A percentile compares a stretch with the other conserved stretches of the same genome.
Conservation (phyloP, 2,888 invertebrate genomes). For the Opisthograptis luteolata region DNA sequence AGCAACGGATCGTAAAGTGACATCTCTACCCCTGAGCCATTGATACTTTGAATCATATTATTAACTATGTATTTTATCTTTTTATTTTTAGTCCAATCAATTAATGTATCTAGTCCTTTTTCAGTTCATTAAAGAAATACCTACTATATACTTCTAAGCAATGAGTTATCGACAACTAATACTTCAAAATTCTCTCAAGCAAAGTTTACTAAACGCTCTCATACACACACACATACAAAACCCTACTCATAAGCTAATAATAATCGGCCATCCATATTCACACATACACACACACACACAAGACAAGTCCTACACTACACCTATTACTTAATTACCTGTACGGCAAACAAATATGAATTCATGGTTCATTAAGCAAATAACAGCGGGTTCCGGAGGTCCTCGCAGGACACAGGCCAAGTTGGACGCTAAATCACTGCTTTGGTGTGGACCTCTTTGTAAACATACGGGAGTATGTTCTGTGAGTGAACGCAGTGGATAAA, state of each 20-base stretch:
- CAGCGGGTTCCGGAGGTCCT: conserved; percentile 62
- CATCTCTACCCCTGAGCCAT: too few relatives aligned
- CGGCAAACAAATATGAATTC: conserved; percentile 77
- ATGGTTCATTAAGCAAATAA: conserved; percentile 79
- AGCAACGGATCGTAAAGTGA: too few relatives aligned
- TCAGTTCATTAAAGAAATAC: too few relatives aligned
- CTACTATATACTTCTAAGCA: too few relatives aligned
- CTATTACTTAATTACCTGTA: conserved; percentile 78
- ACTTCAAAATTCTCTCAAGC: not conserved
- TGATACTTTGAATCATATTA: too few relatives aligned
- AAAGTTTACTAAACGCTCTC: not conserved
- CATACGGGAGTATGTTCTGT: conserved; percentile 42
- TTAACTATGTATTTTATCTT: too few relatives aligned
- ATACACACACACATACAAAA: not conserved
- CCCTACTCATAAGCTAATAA: not conserved
- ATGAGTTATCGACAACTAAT: too few relatives aligned
- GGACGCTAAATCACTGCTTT: conserved; percentile 72
- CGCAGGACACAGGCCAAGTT: conserved; percentile 76
- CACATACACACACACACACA: conserved; percentile 23
- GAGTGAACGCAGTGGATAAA: conserved; percentile 7
- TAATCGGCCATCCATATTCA: conserved; percentile 17
- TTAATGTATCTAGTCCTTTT: too few relatives aligned
- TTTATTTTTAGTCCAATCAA: too few relatives aligned
- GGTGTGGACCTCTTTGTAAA: conserved; percentile 60
- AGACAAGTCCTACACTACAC: conserved; percentile 2